These are phyloP conservation scores for Lottia gigantea DNA, from an alignment of 2,888 invertebrate species.

Conservation along the genomic window DNA sequence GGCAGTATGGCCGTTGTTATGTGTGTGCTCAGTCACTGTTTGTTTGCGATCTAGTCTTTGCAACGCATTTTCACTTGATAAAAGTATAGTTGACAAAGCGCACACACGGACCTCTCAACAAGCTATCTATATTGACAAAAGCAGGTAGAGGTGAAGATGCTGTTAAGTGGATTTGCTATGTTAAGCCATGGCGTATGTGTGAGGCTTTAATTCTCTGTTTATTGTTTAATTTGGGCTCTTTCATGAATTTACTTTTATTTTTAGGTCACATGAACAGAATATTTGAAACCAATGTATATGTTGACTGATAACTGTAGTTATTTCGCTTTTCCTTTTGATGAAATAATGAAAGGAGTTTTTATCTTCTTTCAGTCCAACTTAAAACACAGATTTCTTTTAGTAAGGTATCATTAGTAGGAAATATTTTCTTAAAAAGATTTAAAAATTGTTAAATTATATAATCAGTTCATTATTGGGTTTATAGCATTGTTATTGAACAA, in stretches of 20 bases:
- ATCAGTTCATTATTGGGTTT: no score
- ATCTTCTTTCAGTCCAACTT: no score
- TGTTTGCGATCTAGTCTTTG: conserved; percentile 8
- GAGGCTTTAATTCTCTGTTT: conserved; percentile 24
- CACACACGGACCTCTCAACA: conserved; percentile 5
- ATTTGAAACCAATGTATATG: conserved; percentile 15
- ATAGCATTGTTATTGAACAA: no score
- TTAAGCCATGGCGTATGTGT: conserved; percentile 21
- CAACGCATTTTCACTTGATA: conserved; percentile 11
- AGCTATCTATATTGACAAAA: conserved; percentile 21
- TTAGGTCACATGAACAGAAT: conserved; percentile 20
- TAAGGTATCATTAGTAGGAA: no score
- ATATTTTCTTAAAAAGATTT: no score
- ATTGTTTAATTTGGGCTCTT: conserved; percentile 26
- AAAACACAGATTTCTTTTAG: no score
- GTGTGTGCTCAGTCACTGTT: conserved; percentile 6
- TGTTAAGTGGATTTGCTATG: conserved; percentile 24
- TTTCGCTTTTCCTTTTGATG: conserved; percentile 2
- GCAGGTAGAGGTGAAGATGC: conserved; percentile 22
- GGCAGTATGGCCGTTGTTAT: conserved; percentile 11
- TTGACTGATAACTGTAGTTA: conserved; percentile 9
- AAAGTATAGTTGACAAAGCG: conserved; percentile 12
- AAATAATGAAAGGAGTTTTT: background rate
- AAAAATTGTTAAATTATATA: no score
- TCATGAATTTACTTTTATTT: conserved; percentile 25